Evolutionary conservation across 35 echinoderm and acorn worm genomes (phyloP).

Genomic region (Hemicentrotus pulcherrimus): DNA sequence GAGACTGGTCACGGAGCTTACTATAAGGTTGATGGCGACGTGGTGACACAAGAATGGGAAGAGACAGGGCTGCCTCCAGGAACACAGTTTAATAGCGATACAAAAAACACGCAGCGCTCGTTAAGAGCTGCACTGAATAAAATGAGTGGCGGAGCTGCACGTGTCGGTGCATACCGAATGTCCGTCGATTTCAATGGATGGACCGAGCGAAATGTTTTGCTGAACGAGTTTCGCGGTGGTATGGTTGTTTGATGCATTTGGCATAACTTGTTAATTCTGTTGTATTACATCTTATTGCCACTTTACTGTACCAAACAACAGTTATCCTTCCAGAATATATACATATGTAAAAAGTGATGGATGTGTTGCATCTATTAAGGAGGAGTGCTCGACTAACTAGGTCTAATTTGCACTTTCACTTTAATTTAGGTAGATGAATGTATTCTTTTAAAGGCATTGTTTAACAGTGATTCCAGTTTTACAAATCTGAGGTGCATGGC

Average conservation of each 20-base stretch:
- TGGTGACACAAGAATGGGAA: background rate
- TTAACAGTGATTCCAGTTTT: too few relatives aligned
- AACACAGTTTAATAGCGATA: background rate
- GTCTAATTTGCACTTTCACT: too few relatives aligned
- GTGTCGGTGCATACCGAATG: background rate
- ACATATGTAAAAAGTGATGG: too few relatives aligned
- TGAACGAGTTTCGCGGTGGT: slow-evolving; percentile 31
- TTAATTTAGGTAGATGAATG: too few relatives aligned
- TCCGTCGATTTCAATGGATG: background rate
- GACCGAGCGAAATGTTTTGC: background rate
- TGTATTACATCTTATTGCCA: too few relatives aligned
- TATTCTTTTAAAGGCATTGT: too few relatives aligned
- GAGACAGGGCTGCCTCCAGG: background rate
- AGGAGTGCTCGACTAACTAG: too few relatives aligned
- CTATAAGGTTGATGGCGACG: background rate
- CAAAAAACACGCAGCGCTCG: too few relatives aligned
- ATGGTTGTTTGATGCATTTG: background rate
- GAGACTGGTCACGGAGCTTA: slow-evolving; percentile 9
- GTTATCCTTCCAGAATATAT: too few relatives aligned
- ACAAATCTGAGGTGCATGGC: too few relatives aligned
- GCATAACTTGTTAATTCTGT: background rate
- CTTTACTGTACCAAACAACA: too few relatives aligned
- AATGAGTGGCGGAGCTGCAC: background rate
- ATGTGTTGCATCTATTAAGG: too few relatives aligned
- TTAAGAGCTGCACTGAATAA: background rate